A percentile compares a stretch with the other conserved stretches of the same genome.
phyloP scores from a whole-genome alignment of 2,113 vertebrate species.

The Isichthys henryi region DNA sequence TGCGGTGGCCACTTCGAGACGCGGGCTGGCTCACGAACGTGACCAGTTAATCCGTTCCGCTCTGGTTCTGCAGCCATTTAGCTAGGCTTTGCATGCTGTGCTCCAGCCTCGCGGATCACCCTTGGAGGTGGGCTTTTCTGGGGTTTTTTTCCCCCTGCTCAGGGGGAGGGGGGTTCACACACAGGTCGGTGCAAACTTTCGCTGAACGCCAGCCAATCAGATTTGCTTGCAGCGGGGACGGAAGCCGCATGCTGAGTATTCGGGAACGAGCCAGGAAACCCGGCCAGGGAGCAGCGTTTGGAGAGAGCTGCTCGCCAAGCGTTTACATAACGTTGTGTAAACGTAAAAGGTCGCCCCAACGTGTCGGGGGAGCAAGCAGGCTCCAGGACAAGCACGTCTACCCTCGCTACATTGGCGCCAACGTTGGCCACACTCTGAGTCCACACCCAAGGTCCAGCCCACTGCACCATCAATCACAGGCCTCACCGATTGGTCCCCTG shows the following conservation, averaged over 20 bases:
- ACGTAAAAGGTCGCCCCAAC: not conserved
- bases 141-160: not conserved
- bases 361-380: not conserved
- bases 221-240: not conserved
- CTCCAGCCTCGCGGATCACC: not conserved
- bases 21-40: not conserved
- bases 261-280: not conserved
- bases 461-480: not conserved
- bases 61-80: not conserved
- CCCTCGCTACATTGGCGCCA: not conserved
- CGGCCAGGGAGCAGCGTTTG: conserved; percentile 1
- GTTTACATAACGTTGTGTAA: conserved; percentile 18
- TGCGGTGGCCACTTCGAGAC: not conserved
- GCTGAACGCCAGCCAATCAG: conserved; percentile 1
- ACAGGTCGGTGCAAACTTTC: not conserved
- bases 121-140: not conserved
- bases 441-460: not conserved
- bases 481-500: not conserved
- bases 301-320: not conserved
- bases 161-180: not conserved
- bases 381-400: not conserved
- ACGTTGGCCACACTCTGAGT: not conserved
- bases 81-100: not conserved
- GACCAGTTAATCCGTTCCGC: not conserved
- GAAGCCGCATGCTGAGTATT: not conserved